Conservation (phyloP, 2,113 vertebrate genomes). For the Sceloporus tristichus region DNA sequence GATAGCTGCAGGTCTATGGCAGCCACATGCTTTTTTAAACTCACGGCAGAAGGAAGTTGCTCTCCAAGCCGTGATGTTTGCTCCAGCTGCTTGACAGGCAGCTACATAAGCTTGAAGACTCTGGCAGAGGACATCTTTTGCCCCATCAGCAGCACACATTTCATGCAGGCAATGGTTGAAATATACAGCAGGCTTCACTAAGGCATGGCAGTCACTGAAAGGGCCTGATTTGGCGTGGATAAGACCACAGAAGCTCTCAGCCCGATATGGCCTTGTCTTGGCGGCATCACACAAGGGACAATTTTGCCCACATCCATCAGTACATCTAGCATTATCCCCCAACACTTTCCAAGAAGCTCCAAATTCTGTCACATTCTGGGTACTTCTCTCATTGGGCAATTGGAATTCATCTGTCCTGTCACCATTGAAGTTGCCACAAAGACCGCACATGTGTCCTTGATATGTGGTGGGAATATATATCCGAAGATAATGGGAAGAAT, state of each 20-base stretch:
- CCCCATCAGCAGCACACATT: conserved; percentile 60
- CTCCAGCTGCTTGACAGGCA: conserved; percentile 74
- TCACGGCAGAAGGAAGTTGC: conserved; percentile 74
- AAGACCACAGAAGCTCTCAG: conserved; percentile 69
- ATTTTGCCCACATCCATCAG: conserved; percentile 56
- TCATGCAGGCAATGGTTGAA: conserved; percentile 75
- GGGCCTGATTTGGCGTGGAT: conserved; percentile 66
- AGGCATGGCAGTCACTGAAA: conserved; percentile 74
- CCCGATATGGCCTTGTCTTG: neutral
- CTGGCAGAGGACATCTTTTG: conserved; percentile 68
- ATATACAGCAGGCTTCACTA: conserved; percentile 65
- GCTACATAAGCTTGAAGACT: conserved; percentile 74
- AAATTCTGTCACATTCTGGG: conserved; percentile 43
- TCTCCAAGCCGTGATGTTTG: conserved; percentile 73
- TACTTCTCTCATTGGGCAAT: conserved; percentile 53
- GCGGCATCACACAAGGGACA: conserved; percentile 51
- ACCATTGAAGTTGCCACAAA: conserved; percentile 80
- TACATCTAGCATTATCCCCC: conserved; percentile 37
- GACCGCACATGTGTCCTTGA: conserved; percentile 67
- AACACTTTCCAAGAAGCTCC: conserved; percentile 73
- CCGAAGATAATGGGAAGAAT: conserved; percentile 65
- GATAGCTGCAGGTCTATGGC: no score
- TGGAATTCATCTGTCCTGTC: conserved; percentile 67
- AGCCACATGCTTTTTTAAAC: conserved; percentile 34
- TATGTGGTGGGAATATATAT: conserved; percentile 73